Conservation (phyloP, 2,113 vertebrate species). For the Chloropsis cyanopogon region DNA sequence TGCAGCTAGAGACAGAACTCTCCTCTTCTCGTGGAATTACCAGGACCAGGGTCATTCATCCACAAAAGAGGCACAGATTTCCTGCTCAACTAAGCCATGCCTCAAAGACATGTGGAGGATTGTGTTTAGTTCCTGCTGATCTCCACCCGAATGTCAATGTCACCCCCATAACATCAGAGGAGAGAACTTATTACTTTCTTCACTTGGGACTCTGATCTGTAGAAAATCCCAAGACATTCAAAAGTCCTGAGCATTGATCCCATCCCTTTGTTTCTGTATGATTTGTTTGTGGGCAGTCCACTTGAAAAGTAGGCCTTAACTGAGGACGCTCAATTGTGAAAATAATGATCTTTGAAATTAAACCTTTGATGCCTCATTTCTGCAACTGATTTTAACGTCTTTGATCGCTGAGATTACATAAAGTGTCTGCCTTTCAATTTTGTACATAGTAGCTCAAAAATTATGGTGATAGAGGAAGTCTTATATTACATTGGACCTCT, state of each 20-base stretch:
- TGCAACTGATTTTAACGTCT: not conserved
- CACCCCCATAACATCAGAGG: not conserved
- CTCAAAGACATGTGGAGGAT: not conserved
- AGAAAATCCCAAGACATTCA: not conserved
- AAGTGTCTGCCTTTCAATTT: not conserved
- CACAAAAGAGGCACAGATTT: not conserved
- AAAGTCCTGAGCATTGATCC: not conserved
- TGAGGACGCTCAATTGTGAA: not conserved
- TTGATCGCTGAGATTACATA: not conserved
- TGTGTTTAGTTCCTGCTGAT: not conserved
- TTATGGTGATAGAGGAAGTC: not conserved
- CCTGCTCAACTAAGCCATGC: not conserved
- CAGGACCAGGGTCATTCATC: not conserved
- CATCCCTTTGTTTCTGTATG: not conserved
- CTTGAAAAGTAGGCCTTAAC: not conserved
- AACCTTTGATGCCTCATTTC: not conserved
- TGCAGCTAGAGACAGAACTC: not conserved
- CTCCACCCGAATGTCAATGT: not conserved
- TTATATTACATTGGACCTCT: not conserved
- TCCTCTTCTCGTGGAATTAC: not conserved
- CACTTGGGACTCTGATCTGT: not conserved
- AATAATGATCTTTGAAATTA: not conserved
- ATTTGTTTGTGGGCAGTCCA: not conserved
- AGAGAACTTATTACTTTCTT: not conserved
- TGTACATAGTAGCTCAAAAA: not conserved